These are phyloP conservation scores for Oreohelix idahoensis DNA, from an alignment of 1,140 invertebrate species.

Conservation along the genomic window DNA sequence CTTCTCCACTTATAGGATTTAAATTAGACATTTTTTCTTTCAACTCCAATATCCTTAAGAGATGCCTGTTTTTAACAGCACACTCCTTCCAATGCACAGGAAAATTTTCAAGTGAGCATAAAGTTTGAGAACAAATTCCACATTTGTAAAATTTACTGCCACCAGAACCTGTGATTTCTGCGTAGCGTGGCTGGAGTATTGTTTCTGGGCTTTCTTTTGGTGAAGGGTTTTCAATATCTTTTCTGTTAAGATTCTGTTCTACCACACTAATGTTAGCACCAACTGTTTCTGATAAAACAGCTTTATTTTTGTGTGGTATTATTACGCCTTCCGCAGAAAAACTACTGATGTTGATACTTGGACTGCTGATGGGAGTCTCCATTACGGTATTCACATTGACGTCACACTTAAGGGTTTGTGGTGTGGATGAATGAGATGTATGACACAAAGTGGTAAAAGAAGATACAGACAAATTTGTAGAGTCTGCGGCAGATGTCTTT, in stretches of 20 bases:
- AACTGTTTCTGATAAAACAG: not conserved
- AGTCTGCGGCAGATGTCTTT: not conserved
- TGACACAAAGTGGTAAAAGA: not conserved
- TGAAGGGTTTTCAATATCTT: not conserved
- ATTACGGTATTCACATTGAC: not conserved
- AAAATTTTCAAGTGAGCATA: constrained; percentile 44
- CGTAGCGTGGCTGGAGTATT: constrained; percentile 20
- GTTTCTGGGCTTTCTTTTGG: not conserved
- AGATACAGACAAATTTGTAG: not conserved
- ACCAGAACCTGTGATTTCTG: constrained; percentile 44
- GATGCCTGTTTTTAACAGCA: constrained; percentile 29
- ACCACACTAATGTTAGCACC: not conserved
- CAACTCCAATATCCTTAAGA: not conserved
- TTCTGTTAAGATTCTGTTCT: not conserved
- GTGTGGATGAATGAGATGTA: not conserved
- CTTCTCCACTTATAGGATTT: not conserved
- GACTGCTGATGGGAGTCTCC: not conserved
- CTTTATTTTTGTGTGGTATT: not conserved
- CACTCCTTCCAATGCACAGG: constrained; percentile 44
- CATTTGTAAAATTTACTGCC: constrained; percentile 47
- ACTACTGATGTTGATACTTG: not conserved
- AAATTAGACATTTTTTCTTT: not conserved
- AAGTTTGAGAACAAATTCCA: constrained; percentile 42
- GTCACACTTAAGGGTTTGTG: not conserved
- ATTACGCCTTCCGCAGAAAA: not conserved